Conservation (phyloP, 1,140 invertebrate genomes). For the Anastrepha obliqua region DNA sequence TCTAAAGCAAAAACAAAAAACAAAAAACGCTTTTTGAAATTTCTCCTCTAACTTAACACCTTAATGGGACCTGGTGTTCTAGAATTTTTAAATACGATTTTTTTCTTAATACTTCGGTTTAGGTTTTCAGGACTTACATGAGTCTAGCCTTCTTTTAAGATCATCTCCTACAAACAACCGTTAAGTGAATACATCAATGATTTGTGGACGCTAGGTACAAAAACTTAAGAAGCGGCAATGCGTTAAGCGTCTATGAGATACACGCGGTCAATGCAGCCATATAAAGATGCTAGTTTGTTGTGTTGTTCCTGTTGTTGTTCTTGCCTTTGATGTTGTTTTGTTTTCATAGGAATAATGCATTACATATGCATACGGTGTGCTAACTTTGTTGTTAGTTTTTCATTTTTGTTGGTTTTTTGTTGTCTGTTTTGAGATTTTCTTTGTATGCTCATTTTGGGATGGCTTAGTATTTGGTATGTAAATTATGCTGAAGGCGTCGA, state of each 20-base stretch:
- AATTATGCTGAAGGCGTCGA: constrained; percentile 45
- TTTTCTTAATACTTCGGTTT: too few species aligned
- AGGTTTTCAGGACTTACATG: too few species aligned
- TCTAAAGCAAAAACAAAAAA: too few species aligned
- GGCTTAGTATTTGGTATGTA: constrained; percentile 15
- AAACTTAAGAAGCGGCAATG: background rate
- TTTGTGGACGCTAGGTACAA: too few species aligned
- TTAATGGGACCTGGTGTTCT: too few species aligned
- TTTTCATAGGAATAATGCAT: constrained; percentile 18
- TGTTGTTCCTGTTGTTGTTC: background rate
- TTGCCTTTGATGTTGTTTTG: background rate
- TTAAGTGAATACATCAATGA: too few species aligned
- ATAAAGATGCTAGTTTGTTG: background rate
- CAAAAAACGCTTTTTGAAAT: too few species aligned
- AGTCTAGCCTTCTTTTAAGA: too few species aligned
- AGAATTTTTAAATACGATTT: too few species aligned
- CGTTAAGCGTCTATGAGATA: constrained; percentile 24
- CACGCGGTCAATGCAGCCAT: constrained; percentile 46
- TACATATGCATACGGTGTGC: background rate
- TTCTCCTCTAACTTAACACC: too few species aligned
- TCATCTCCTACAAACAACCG: too few species aligned
- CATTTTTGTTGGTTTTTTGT: background rate
- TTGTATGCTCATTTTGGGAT: constrained; percentile 12
- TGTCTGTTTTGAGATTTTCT: background rate
- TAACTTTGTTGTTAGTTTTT: background rate